Percentiles rank a stretch among this genome's conserved stretches.
These are phyloP conservation scores for Strigamia crassipes DNA, from an alignment of 2,888 invertebrate genomes.

Conservation along the genomic window DNA sequence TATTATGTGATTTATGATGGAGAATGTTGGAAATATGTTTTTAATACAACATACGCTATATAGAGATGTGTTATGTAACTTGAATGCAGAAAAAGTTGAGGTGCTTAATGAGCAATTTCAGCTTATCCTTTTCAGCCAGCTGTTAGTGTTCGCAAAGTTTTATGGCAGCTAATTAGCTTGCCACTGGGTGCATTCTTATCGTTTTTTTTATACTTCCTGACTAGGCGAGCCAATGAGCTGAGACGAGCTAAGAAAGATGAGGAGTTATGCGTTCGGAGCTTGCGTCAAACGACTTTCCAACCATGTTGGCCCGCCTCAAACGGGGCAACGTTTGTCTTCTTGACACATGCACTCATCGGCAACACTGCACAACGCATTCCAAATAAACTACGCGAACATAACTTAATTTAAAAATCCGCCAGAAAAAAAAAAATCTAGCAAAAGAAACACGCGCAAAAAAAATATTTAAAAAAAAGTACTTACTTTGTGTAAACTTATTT, in stretches of 20 bases:
- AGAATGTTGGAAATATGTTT: too few species aligned
- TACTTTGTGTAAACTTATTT: not conserved
- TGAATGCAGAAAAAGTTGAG: not conserved
- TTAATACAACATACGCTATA: too few species aligned
- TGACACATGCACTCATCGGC: constrained; percentile 33
- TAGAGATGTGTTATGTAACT: not conserved
- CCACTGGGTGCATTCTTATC: constrained; percentile 23
- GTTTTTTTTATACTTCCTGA: constrained; percentile 10
- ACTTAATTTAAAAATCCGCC: not conserved
- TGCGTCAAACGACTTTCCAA: constrained; percentile 31
- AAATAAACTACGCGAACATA: constrained; percentile 13
- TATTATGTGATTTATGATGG: too few species aligned
- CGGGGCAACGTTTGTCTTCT: constrained; percentile 16
- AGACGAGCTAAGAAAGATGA: constrained; percentile 24
- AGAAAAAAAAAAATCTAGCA: not conserved
- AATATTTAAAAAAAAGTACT: not conserved
- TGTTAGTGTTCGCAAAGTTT: constrained; percentile 18
- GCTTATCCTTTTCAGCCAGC: constrained; percentile 17
- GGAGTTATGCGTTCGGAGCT: constrained; percentile 30
- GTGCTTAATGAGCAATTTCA: constrained; percentile 31
- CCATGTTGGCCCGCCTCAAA: constrained; percentile 16
- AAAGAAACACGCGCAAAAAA: not conserved
- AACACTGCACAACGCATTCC: constrained; percentile 25
- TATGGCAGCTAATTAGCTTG: constrained; percentile 31
- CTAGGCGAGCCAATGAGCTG: constrained; percentile 15